Percentiles rank a stretch among this genome's conserved stretches.
Conservation (phyloP, 2,797 vertebrate species). For the Anisognathus igniventris region DNA sequence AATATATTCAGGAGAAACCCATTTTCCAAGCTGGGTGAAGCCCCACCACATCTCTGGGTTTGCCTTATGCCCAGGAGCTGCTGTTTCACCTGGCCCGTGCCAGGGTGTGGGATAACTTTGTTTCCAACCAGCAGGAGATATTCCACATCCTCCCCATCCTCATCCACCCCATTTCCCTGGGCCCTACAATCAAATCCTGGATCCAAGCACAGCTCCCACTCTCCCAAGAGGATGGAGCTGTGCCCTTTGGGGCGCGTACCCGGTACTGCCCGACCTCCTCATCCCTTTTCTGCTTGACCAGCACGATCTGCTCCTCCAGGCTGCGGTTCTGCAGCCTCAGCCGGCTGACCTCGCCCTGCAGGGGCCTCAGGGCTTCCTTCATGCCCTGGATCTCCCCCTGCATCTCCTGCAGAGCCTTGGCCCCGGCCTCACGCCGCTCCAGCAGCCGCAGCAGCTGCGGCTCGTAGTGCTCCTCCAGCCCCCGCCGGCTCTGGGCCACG, state of each 20-base stretch:
- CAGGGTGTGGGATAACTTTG: neutral
- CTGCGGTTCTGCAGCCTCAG: conserved; percentile 79
- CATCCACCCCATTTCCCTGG: fast-evolving
- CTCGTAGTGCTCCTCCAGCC: conserved; percentile 84
- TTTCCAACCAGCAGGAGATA: neutral
- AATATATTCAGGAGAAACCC: neutral
- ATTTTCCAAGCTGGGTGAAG: neutral
- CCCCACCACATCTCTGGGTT: neutral
- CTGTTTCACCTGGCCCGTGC: fast-evolving
- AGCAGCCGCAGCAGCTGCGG: conserved; percentile 83
- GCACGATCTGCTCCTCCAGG: conserved; percentile 80
- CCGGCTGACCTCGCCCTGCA: conserved; percentile 76
- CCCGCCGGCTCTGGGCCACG: conserved; percentile 76
- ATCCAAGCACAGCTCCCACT: fast-evolving
- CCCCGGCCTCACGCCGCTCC: conserved; percentile 76
- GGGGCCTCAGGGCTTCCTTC: conserved; percentile 76
- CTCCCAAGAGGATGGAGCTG: fast-evolving
- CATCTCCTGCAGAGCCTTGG: conserved; percentile 78
- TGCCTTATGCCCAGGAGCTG: fast-evolving
- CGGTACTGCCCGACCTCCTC: conserved; percentile 79
- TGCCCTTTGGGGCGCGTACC: conserved; percentile 64
- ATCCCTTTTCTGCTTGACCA: conserved; percentile 79
- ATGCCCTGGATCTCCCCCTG: conserved; percentile 79
- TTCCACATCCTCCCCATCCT: neutral
- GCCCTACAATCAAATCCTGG: fast-evolving